Percentiles rank a stretch among this genome's conserved stretches.
Evolutionary conservation across 2,797 vertebrate species (phyloP).

Genomic region (Lycodopsis pacificus): DNA sequence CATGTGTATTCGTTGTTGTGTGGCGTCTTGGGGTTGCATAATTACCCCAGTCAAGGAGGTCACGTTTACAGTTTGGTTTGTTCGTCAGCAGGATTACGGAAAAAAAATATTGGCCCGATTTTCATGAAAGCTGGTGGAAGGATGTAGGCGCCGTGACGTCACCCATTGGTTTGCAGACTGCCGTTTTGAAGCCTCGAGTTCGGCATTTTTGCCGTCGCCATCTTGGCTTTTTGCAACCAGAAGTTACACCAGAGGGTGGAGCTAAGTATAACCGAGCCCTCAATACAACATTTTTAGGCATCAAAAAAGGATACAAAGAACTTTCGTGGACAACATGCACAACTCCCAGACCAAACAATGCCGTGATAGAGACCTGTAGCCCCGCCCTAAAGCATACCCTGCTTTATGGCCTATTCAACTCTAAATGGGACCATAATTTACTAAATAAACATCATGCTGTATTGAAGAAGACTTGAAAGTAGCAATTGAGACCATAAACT

Average conservation of each 20-base stretch:
- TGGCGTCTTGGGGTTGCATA: slow-evolving; percentile 1
- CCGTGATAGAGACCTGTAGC: too few relatives aligned
- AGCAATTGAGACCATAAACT: too few relatives aligned
- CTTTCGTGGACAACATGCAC: too few relatives aligned
- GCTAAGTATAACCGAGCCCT: neutral
- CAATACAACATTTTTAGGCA: neutral
- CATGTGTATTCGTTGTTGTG: slow-evolving; percentile 3
- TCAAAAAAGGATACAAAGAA: neutral
- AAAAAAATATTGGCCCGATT: neutral
- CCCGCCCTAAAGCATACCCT: too few relatives aligned
- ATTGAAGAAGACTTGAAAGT: too few relatives aligned
- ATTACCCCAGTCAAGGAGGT: neutral
- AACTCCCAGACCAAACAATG: too few relatives aligned
- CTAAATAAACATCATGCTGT: too few relatives aligned
- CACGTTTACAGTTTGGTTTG: neutral
- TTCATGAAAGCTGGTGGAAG: neutral
- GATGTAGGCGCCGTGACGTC: neutral
- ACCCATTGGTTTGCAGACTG: neutral
- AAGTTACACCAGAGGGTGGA: neutral
- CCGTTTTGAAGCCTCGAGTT: neutral
- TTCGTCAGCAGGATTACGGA: neutral
- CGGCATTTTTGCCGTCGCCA: neutral
- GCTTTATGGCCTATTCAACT: too few relatives aligned
- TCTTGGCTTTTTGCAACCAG: neutral
- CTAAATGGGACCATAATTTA: too few relatives aligned